Evolutionary conservation across 2,888 invertebrate species (phyloP).

Genomic region (Itoplectis maculator): DNA sequence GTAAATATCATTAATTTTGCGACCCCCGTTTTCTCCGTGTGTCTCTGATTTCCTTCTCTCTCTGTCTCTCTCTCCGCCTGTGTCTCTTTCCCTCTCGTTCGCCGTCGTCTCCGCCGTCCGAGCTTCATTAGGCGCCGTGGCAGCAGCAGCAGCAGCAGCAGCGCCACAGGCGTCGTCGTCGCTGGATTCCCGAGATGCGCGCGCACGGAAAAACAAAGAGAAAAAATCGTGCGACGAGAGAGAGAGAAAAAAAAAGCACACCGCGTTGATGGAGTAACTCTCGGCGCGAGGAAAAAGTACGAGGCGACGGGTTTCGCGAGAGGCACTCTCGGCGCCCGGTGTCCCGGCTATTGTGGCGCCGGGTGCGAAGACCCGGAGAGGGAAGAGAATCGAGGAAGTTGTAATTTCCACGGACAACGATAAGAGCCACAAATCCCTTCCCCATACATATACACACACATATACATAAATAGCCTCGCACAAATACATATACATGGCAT

Average conservation of each 20-base stretch:
- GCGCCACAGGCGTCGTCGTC: slow-evolving; percentile 35
- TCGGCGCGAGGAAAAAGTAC: neutral
- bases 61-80: no score
- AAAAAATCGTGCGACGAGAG: neutral
- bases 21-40: no score
- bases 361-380: slow-evolving; percentile 29
- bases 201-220: neutral
- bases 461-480: no score
- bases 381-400: slow-evolving; percentile 65
- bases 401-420: slow-evolving; percentile 56
- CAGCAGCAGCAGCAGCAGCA: no score
- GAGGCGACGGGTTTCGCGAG: neutral
- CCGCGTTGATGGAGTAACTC: neutral
- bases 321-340: neutral
- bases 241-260: no score
- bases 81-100: neutral
- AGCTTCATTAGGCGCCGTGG: neutral
- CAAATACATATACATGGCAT: no score
- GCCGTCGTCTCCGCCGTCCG: neutral
- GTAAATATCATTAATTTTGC: no score
- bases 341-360: slow-evolving; percentile 3
- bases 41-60: no score
- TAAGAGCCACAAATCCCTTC: neutral
- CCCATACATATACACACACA: no score
- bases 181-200: neutral